These are phyloP conservation scores for Micropterix aruncella DNA, from an alignment of 2,888 invertebrate genomes.

Conservation along the genomic window DNA sequence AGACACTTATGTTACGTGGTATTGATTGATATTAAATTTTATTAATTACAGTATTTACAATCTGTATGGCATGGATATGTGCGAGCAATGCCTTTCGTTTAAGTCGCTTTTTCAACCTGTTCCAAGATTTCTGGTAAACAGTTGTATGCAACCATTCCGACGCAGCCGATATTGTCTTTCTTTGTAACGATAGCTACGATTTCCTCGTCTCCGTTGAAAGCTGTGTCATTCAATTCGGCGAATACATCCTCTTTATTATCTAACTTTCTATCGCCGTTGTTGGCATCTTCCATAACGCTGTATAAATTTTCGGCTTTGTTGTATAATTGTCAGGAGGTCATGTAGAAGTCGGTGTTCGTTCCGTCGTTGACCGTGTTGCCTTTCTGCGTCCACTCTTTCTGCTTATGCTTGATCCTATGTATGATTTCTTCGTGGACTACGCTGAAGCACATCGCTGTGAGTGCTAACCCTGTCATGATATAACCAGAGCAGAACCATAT, in stretches of 20 bases:
- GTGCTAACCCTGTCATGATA: constrained; percentile 73
- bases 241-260: constrained; percentile 14
- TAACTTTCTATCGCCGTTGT: constrained; percentile 6
- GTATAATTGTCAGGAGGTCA: constrained; percentile 64
- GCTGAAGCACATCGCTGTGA: constrained; percentile 85
- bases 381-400: constrained; percentile 46
- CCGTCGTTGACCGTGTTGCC: constrained; percentile 52
- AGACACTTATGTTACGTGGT: too few species aligned
- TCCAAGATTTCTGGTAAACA: constrained; percentile 36
- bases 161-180: constrained; percentile 31
- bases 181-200: constrained; percentile 37
- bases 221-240: constrained; percentile 14
- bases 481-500: constrained; percentile 84
- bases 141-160: constrained; percentile 38
- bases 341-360: constrained; percentile 45
- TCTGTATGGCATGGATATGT: too few species aligned
- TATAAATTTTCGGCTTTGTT: constrained; percentile 40
- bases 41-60: too few species aligned
- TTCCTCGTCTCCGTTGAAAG: constrained; percentile 28
- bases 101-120: constrained; percentile 22
- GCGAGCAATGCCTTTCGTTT: too few species aligned
- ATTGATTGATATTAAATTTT: too few species aligned
- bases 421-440: constrained; percentile 81
- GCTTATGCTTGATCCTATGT: constrained; percentile 62
- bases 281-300: constrained; percentile 37